Percentiles rank a stretch among this genome's conserved stretches.
These are phyloP conservation scores for Drosophila orena DNA, from an alignment of 1,140 invertebrate species.

Conservation along the genomic window DNA sequence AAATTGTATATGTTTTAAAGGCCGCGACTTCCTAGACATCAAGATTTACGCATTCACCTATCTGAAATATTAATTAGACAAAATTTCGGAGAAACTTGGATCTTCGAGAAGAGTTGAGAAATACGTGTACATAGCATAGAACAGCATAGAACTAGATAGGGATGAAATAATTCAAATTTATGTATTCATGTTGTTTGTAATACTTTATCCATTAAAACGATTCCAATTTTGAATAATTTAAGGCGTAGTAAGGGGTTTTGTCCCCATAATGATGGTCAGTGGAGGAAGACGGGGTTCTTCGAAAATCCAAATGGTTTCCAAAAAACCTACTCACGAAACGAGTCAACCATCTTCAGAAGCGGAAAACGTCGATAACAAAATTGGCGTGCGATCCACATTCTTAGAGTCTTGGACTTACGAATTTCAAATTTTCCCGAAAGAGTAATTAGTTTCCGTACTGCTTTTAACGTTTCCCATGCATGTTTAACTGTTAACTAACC, in stretches of 20 bases:
- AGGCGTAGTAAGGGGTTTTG: background rate
- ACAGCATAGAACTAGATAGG: too few relatives aligned
- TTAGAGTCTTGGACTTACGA: slow-evolving; percentile 31
- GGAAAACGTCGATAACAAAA: background rate
- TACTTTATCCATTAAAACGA: background rate
- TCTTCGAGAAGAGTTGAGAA: too few relatives aligned
- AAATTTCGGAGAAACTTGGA: too few relatives aligned
- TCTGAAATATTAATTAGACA: too few relatives aligned
- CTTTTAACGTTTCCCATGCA: slow-evolving; percentile 20
- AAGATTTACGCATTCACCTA: too few relatives aligned
- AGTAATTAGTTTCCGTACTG: slow-evolving; percentile 27
- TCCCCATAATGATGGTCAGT: slow-evolving; percentile 37
- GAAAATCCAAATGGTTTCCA: slow-evolving; percentile 18
- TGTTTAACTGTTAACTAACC: background rate
- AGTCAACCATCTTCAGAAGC: background rate
- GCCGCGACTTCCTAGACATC: too few relatives aligned
- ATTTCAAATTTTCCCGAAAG: slow-evolving; percentile 12
- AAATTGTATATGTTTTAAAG: too few relatives aligned
- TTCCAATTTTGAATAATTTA: slow-evolving; percentile 15
- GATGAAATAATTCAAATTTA: too few relatives aligned
- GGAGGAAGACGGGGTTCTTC: slow-evolving; percentile 10
- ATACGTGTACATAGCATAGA: too few relatives aligned
- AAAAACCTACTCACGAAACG: slow-evolving; percentile 5
- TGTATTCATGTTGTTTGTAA: too few relatives aligned
- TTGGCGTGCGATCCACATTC: slow-evolving; percentile 24